Evolutionary conservation across 1,140 invertebrate species (phyloP), one percentile per base, ranked within the genome.

Genomic region (Calosoma granatense): DNA sequence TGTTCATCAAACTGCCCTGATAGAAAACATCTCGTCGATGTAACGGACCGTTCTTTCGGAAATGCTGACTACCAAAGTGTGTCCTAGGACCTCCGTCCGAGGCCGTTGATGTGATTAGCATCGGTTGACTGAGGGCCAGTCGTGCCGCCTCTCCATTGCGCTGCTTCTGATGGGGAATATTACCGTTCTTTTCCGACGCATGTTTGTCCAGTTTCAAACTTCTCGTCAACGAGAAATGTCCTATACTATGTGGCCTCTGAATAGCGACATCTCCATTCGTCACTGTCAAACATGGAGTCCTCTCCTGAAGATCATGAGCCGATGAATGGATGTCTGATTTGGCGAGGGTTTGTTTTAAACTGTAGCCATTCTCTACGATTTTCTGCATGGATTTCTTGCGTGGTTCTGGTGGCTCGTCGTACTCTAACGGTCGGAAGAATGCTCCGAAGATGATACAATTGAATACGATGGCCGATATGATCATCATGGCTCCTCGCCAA

Each of bases 11-110:
- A 64, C 85, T 90, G 56, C 89, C 88, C 64, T 86, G 85, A 68
- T 94, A 94, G 62, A 96, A 84, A 1, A 93, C 84, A 70, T 97
- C 92, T 47, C 87, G 87, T 20, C 90, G 76, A 65, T 87, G 82
- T 78, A 93, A 83, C n/a, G 90, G 81, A 19, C 88, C 86, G 60
- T 82, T 85, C 53, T 60, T 60, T 21, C 59, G 51, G 20, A 60
- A 65, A 14, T 54, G 57, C 51, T 74, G 63, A 43, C 60, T 67
- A 20, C 63, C 59, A 41, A 59, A 68, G 22, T 61, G 58, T 11
- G 54, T 15, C 47, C 36, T 61, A n/a, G n/a, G n/a, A 14, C 20
- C 56, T 21, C 43, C 30, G 12, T 66, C 65, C 1, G 64, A 62
- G 20, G 65, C 65, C n/a, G 64, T 56, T 20, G 56, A 56, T 2